Base-by-base conservation (phyloP, 2,888 invertebrate species). In the Seira ritae region DNA sequence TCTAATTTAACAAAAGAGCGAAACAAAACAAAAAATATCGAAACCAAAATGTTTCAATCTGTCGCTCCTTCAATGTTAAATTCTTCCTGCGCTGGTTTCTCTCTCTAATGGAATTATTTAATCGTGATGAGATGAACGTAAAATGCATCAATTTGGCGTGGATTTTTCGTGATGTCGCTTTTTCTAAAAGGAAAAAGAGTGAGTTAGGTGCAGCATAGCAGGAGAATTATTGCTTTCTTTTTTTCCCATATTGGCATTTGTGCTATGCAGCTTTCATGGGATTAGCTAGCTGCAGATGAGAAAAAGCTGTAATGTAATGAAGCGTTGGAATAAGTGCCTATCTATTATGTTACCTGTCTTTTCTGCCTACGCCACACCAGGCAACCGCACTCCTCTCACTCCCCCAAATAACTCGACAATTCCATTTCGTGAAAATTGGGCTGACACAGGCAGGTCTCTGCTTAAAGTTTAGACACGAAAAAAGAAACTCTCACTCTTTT, bases 111-210 rank as follows among this genome's bases (percentile, higher is more conserved):
- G 23, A 70, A 55, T n/a, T 66, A 23, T 75, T 20, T 55, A 69
- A 42, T 72, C 68, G 55, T 20, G 80, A 71, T 60, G 80, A 60
- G 73, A 72, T 68, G 76, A 72, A 60, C 79, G 50, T 12, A 74
- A 55, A 75, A 84, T 79, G 74, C 70, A 37, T 75, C 78, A 75
- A 79, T 75, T 79, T 78, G 72, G 55, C 19, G 65, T 24, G 74
- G 65, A 31, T n/a, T 55, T 55, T 55, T 15, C 6, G 20, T 15
- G n/a, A 42, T 31, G 22, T 42, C 60, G 12, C 62, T 42, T 8
- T 42, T 60, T 0, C 42, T 42, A 42, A 62, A 73, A 50, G 24
- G n/a, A 1, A 71, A 71, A 19, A 24, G 60, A n/a, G 31, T 23
- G 1, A 17, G 37, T 10, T 74, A 65, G 22, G 65, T 50, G 70